Percentiles rank a stretch among this genome's conserved stretches.
Conservation (phyloP, 2,888 invertebrate species). For the Suillia variegata region DNA sequence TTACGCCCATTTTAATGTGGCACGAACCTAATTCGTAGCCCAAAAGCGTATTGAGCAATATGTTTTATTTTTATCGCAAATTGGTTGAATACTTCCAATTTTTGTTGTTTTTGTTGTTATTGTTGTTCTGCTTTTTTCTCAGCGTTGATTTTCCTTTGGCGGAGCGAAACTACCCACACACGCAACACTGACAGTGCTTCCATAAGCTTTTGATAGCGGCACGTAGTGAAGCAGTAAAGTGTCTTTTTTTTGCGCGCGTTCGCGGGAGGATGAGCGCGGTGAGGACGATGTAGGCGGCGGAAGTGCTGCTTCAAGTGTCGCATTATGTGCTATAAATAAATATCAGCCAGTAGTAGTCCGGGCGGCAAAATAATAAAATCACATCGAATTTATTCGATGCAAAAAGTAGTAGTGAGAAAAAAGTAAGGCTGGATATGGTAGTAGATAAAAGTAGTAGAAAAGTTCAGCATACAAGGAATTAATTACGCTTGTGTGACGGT, state of each 20-base stretch:
- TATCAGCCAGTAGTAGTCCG: background rate
- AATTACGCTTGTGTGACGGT: too few relatives aligned
- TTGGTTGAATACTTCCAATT: constrained; percentile 10
- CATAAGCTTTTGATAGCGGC: background rate
- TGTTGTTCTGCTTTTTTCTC: too few relatives aligned
- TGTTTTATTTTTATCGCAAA: constrained; percentile 15
- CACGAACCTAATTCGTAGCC: background rate
- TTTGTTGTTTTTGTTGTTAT: too few relatives aligned
- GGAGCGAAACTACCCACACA: background rate
- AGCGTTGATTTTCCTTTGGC: too few relatives aligned
- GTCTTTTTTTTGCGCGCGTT: background rate
- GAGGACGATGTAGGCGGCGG: background rate
- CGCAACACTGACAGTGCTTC: background rate
- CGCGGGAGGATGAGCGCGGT: too few relatives aligned
- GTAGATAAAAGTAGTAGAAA: too few relatives aligned
- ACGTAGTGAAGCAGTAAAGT: constrained; percentile 1
- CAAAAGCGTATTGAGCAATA: background rate
- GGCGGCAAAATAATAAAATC: too few relatives aligned
- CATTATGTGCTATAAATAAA: constrained; percentile 1
- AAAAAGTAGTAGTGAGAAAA: too few relatives aligned
- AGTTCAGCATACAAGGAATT: too few relatives aligned
- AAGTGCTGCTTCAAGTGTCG: background rate
- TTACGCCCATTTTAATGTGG: background rate
- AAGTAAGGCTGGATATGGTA: too few relatives aligned
- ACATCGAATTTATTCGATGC: too few relatives aligned